Base-by-base conservation (phyloP, 2,113 vertebrate genomes). In the Arizona elegans region DNA sequence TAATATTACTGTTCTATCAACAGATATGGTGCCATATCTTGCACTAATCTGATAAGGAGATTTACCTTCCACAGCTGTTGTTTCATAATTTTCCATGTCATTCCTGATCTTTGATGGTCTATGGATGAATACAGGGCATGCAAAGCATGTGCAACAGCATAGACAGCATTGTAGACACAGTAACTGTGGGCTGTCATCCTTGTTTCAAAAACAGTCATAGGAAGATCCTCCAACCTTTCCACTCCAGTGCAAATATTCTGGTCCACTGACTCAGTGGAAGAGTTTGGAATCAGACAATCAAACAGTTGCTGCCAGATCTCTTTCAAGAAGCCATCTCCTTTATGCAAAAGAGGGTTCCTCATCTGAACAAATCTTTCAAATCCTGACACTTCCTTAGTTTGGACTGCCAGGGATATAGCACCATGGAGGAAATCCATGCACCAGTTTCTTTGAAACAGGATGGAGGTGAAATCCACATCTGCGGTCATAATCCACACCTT, bases 211-310 rank as follows among this genome's bases (percentile, higher is more conserved):
- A 65, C 29, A 53, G 58, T 52, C 1, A 8, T 24, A 10, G 91
- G 47, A 53, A 92, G 91, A 17, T 29, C 21, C 50, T 92, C 47
- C 11, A 92, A 6, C 6, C 53, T 92, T 12, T 92, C 91, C 12
- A 24, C 47, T 33, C 56, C 85, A 53, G 19, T 92, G 29, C 91
- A 87, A 21, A 7, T 12, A 3, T 65, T n/a, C 29, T 24, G 5
- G 2, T 13, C 7, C 5, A 0, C 3, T 11, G 12, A 15, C 0
- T 53, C 17, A 8, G 4, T 0, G 9, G 1, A 3, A 3, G 43
- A 53, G 1, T 11, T 17, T 8, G 38, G 29, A 11, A 92, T 6
- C 5, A 85, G 1, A 2, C 56, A 24, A 23, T 24, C 21, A 23
- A 58, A 24, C 23, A 58, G 2, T 2, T 58, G 56, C 2, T 58